Evolutionary conservation across 1,140 invertebrate genomes (phyloP).

Genomic region (Drosophila parvula): DNA sequence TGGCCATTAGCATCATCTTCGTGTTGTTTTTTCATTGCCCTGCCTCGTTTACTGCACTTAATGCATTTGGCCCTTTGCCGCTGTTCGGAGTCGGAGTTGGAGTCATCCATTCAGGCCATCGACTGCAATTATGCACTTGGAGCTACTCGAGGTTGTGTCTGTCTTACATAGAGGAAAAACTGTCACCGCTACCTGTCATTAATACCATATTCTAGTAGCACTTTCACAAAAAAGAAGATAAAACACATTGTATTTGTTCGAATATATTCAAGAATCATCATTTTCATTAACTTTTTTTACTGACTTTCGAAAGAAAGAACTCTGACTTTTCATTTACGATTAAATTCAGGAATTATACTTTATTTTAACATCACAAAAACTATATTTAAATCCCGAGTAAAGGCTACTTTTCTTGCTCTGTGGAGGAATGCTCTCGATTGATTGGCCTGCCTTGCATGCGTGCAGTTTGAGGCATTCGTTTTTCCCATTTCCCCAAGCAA

Average conservation of each 20-base stretch:
- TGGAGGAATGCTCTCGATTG: conserved; percentile 56
- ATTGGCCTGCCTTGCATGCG: conserved; percentile 54
- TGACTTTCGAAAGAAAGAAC: no score
- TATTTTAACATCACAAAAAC: neutral
- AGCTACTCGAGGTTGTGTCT: conserved; percentile 11
- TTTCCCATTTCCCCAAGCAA: conserved; percentile 48
- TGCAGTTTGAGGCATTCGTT: conserved; percentile 38
- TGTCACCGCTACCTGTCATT: neutral
- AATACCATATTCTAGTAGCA: neutral
- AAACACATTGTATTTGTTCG: neutral
- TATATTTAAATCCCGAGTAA: neutral
- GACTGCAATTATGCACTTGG: conserved; percentile 67
- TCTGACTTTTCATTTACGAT: neutral
- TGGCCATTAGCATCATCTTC: conserved; percentile 51
- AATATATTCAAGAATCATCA: neutral
- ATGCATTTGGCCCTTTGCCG: conserved; percentile 57
- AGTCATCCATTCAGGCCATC: conserved; percentile 41
- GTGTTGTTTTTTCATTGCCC: conserved; percentile 34
- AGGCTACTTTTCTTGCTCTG: neutral
- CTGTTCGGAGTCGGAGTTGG: conserved; percentile 5
- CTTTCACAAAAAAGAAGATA: neutral
- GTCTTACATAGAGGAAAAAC: conserved; percentile 13
- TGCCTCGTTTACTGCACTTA: conserved; percentile 60
- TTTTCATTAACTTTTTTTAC: neutral
- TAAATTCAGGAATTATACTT: neutral